Conservation (phyloP, 2,113 vertebrate species). For the Cyprinodon brontotheroides region DNA sequence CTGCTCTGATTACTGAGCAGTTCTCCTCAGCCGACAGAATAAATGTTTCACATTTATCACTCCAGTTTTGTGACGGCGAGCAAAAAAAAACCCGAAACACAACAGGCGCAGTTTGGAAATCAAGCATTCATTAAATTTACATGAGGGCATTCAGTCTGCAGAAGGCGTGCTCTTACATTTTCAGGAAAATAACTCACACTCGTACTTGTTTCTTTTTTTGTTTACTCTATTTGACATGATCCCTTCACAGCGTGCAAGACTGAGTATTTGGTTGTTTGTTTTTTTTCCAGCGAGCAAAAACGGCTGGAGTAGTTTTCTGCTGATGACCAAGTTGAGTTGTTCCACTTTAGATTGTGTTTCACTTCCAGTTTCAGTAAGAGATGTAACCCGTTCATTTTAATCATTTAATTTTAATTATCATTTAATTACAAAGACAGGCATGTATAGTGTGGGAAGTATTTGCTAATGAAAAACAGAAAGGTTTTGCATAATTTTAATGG, state of each 20-base stretch:
- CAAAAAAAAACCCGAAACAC: neutral
- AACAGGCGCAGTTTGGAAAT: constrained; percentile 1
- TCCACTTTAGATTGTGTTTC: constrained; percentile 27
- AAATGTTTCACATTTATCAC: neutral
- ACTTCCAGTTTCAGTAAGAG: constrained; percentile 31
- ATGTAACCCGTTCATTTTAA: neutral
- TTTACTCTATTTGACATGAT: constrained; percentile 5
- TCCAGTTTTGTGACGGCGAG: constrained; percentile 1
- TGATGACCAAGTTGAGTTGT: constrained; percentile 16
- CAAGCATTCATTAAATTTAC: constrained; percentile 1
- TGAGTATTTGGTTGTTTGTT: neutral
- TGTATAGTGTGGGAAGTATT: too few relatives aligned
- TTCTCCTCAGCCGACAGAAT: neutral
- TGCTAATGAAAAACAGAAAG: too few relatives aligned
- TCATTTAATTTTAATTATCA: too few relatives aligned
- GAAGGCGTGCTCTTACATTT: neutral
- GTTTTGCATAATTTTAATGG: too few relatives aligned
- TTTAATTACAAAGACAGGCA: too few relatives aligned
- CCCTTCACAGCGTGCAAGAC: neutral
- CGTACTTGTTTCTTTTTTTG: constrained; percentile 20
- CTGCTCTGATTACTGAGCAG: neutral
- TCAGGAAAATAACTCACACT: constrained; percentile 1
- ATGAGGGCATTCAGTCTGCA: constrained; percentile 1
- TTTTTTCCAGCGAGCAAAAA: constrained; percentile 6
- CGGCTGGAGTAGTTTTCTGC: constrained; percentile 25